These are phyloP conservation scores for Fragum whitleyi DNA, from an alignment of 2,888 invertebrate species.

Conservation along the genomic window DNA sequence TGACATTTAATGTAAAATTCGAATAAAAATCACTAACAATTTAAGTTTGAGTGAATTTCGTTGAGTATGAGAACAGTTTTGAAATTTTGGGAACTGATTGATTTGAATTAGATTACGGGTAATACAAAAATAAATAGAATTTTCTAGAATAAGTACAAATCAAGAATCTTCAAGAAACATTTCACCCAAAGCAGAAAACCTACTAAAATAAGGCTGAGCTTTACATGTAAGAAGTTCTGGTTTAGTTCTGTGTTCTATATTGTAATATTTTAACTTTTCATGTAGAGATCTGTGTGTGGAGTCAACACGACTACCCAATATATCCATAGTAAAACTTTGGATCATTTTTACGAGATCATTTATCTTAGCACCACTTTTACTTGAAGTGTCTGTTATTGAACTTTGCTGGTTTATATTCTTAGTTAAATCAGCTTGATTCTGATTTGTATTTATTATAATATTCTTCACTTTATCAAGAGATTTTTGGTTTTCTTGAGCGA, in stretches of 20 bases:
- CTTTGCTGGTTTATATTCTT: slow-evolving; percentile 12
- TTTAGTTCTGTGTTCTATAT: slow-evolving; percentile 65
- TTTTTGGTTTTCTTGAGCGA: background rate
- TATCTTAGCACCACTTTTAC: slow-evolving; percentile 23
- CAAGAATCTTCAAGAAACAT: slow-evolving; percentile 86
- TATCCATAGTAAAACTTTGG: slow-evolving; percentile 56
- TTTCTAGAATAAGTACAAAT: no score
- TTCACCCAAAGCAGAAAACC: slow-evolving; percentile 92
- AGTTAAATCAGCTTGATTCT: background rate
- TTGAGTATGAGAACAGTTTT: no score
- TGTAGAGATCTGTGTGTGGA: slow-evolving; percentile 54
- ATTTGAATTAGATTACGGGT: no score
- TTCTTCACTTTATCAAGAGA: slow-evolving; percentile 11
- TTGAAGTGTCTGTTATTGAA: slow-evolving; percentile 31
- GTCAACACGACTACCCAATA: slow-evolving; percentile 38
- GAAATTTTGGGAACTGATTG: no score
- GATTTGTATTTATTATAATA: background rate
- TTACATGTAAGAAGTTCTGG: slow-evolving; percentile 90
- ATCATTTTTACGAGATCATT: slow-evolving; percentile 23
- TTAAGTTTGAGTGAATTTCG: no score
- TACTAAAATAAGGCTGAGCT: slow-evolving; percentile 92
- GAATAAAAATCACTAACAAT: no score
- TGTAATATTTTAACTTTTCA: slow-evolving; percentile 69
- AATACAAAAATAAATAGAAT: no score
- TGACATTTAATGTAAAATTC: no score